Evolutionary conservation across 2,797 vertebrate genomes (phyloP).

Genomic region (Labroides dimidiatus): DNA sequence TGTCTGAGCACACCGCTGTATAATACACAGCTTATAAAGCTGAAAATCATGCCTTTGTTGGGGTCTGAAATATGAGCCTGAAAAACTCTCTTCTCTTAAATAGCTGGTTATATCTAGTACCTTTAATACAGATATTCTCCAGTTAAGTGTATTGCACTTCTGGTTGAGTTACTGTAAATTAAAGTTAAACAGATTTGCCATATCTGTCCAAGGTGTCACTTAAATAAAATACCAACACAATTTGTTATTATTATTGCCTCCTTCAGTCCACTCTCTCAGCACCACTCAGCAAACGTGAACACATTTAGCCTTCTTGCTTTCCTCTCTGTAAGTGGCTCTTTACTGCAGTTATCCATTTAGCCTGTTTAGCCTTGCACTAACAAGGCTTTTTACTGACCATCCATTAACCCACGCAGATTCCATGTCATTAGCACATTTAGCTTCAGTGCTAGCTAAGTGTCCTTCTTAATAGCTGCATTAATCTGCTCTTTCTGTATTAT

Average conservation of each 20-base stretch:
- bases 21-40: conserved; percentile 1
- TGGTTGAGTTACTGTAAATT: background rate
- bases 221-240: conserved; percentile 14
- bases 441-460: conserved; percentile 50
- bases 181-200: conserved; percentile 8
- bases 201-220: conserved; percentile 12
- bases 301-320: conserved; percentile 27
- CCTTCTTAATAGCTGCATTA: conserved; percentile 63
- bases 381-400: conserved; percentile 51
- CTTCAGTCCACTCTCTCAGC: background rate
- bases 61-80: background rate
- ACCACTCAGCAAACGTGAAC: conserved; percentile 13
- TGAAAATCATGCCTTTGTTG: conserved; percentile 1
- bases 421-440: conserved; percentile 65
- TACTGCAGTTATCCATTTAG: conserved; percentile 51
- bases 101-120: background rate
- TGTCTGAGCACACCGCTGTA: background rate
- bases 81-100: background rate
- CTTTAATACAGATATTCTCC: background rate
- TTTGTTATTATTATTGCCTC: conserved; percentile 4
- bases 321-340: conserved; percentile 40
- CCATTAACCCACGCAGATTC: conserved; percentile 55
- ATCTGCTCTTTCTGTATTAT: conserved; percentile 60
- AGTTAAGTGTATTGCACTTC: background rate
- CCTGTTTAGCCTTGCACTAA: conserved; percentile 44